phyloP scores from a whole-genome alignment of 1,140 invertebrate species.

The Sarcophaga peregrina region DNA sequence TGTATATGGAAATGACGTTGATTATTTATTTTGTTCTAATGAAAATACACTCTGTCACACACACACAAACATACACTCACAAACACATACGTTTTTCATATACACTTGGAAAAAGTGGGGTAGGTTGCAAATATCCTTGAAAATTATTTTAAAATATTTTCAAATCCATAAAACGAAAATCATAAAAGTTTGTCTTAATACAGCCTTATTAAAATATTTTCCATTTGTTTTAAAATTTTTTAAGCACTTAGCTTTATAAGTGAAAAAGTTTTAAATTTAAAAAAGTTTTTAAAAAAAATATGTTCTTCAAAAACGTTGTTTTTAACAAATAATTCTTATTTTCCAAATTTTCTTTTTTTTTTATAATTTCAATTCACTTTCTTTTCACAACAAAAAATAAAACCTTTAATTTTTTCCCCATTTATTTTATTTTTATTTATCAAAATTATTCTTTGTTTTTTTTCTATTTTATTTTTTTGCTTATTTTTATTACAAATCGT shows the following conservation, averaged over 20 bases:
- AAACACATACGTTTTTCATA: neutral
- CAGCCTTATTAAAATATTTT: neutral
- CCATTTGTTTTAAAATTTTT: neutral
- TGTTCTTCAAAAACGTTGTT: neutral
- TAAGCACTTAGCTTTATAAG: neutral
- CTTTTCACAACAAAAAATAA: neutral
- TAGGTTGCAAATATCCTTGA: constrained; percentile 38
- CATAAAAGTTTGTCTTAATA: neutral
- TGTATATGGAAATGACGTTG: neutral
- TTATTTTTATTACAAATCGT: constrained; percentile 37
- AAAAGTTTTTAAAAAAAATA: neutral
- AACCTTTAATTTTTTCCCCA: neutral
- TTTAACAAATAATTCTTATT: neutral
- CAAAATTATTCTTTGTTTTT: constrained; percentile 3
- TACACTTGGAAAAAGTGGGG: constrained; percentile 25
- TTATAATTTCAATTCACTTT: neutral
- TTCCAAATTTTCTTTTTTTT: neutral
- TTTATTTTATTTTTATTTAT: neutral
- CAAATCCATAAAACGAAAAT: neutral
- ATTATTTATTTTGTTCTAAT: neutral
- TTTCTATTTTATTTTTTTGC: neutral
- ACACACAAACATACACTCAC: neutral
- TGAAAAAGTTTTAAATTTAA: neutral
- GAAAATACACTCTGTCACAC: neutral
- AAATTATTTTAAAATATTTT: constrained; percentile 23